Percentiles rank a stretch among this genome's conserved stretches.
Evolutionary conservation across 53 echinoderm and acorn worm species (phyloP).

Genomic region (Arbacia lixula): DNA sequence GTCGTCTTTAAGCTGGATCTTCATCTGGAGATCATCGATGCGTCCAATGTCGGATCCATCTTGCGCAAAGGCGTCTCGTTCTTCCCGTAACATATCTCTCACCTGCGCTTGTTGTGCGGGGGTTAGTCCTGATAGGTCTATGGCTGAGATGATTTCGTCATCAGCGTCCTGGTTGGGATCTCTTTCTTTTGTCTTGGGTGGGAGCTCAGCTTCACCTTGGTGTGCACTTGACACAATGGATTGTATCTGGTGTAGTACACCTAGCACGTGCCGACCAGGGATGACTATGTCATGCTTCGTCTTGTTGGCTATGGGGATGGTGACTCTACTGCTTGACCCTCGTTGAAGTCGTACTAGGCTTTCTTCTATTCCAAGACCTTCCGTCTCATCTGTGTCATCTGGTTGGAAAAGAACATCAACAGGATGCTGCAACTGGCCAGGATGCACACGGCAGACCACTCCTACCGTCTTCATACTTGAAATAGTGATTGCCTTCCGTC

Average conservation of each 20-base stretch:
- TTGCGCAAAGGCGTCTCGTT: background rate
- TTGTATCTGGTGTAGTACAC: background rate
- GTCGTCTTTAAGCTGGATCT: constrained; percentile 53
- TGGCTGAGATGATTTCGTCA: background rate
- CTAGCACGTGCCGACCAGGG: background rate
- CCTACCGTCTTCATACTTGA: background rate
- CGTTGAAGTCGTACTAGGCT: background rate
- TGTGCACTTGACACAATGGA: background rate
- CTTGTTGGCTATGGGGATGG: background rate
- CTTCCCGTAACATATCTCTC: background rate
- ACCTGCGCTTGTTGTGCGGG: background rate
- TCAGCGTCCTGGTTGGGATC: background rate
- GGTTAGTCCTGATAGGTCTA: constrained; percentile 3
- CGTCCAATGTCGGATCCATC: constrained; percentile 53
- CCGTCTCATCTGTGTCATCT: background rate
- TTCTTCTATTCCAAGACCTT: background rate
- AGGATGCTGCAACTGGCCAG: background rate
- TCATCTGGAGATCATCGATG: constrained; percentile 57
- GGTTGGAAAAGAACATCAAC: background rate
- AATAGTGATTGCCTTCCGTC: background rate
- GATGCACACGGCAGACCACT: background rate
- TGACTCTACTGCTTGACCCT: background rate
- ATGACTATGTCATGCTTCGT: background rate
- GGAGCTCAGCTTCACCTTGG: background rate
- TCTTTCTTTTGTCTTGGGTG: background rate